phyloP scores from a whole-genome alignment of 2,888 invertebrate species.

The Luperina nickerlii region DNA sequence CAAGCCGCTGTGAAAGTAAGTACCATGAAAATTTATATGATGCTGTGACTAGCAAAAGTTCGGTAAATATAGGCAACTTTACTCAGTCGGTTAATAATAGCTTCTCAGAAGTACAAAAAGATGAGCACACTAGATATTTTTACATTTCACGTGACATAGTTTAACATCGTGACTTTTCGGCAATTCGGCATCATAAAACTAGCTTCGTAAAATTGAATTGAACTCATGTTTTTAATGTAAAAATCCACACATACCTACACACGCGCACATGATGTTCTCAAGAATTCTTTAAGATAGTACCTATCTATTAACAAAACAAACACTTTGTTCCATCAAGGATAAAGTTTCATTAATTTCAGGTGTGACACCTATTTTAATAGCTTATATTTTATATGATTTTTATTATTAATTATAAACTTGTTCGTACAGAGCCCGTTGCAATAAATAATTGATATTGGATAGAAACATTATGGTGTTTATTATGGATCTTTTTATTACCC shows the following conservation, averaged over 20 bases:
- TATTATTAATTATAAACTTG: neutral
- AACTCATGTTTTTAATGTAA: neutral
- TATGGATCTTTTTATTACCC: conserved; percentile 5
- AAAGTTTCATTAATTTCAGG: neutral
- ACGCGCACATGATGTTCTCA: neutral
- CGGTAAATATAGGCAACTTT: conserved; percentile 46
- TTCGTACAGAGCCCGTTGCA: neutral
- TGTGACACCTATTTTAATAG: too few species aligned
- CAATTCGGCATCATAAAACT: neutral
- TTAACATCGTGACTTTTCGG: conserved; percentile 3
- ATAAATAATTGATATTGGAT: neutral
- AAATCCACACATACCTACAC: neutral
- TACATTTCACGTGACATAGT: conserved; percentile 42
- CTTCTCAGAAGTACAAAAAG: conserved; percentile 48
- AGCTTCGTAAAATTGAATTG: neutral
- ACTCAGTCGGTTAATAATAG: conserved; percentile 44
- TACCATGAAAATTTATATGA: conserved; percentile 17
- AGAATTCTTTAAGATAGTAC: neutral
- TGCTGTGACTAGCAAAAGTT: conserved; percentile 38
- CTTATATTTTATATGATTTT: neutral
- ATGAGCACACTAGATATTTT: conserved; percentile 43
- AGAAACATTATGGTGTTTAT: neutral
- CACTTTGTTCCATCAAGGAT: neutral
- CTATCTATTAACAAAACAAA: neutral
- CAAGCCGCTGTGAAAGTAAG: conserved; percentile 19